Percentiles rank a stretch among this genome's conserved stretches.
Conservation (phyloP, 2,797 vertebrate species). For the Artibeus jamaicensis region DNA sequence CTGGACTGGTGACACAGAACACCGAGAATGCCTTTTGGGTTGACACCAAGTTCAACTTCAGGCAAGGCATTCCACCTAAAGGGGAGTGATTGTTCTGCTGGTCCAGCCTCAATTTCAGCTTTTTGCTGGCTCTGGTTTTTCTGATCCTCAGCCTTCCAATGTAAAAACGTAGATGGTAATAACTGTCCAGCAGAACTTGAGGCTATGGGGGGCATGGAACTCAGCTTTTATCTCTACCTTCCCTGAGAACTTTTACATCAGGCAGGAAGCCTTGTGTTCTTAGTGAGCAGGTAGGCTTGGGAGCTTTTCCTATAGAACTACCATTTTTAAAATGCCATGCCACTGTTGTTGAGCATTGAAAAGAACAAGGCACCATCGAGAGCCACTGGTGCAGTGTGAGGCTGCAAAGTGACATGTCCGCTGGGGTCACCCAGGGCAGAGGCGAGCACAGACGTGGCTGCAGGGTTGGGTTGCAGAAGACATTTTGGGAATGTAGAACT, state of each 20-base stretch:
- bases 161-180: fast-evolving
- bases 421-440: neutral
- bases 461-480: neutral
- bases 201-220: fast-evolving
- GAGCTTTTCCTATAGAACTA: neutral
- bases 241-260: neutral
- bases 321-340: neutral
- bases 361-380: neutral
- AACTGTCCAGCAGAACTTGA: neutral
- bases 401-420: neutral
- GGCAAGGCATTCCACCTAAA: fast-evolving
- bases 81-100: neutral
- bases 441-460: fast-evolving
- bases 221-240: neutral
- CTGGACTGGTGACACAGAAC: neutral
- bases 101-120: neutral
- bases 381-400: neutral
- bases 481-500: neutral
- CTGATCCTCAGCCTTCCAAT: neutral
- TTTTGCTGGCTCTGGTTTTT: neutral
- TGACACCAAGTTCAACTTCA: neutral
- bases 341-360: neutral
- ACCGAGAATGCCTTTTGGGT: neutral
- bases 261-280: neutral
- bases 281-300: neutral